Evolutionary conservation across 2,888 invertebrate species (phyloP).

Genomic region (Lycophotia porphyrea): DNA sequence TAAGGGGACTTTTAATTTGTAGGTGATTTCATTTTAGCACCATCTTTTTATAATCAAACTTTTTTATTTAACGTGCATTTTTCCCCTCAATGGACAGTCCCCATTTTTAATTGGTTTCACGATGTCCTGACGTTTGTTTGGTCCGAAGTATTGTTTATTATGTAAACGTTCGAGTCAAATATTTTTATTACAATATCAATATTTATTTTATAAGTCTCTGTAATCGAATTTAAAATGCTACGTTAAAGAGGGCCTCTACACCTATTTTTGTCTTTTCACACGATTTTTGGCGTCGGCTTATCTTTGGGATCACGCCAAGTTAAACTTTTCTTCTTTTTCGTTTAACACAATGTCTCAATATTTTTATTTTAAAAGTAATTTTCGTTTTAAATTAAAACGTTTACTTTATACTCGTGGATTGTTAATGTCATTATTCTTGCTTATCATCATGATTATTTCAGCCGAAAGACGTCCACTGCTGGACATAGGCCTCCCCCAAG

Average conservation of each 20-base stretch:
- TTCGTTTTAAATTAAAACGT: slow-evolving; percentile 24
- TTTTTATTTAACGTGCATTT: slow-evolving; percentile 34
- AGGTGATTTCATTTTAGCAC: background rate
- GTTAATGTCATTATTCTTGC: background rate
- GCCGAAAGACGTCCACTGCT: too few species aligned
- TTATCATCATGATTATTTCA: too few species aligned
- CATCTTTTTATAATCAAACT: slow-evolving; percentile 14
- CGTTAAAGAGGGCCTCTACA: background rate
- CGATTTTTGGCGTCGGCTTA: slow-evolving; percentile 14
- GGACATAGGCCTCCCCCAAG: too few species aligned
- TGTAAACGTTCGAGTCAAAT: background rate
- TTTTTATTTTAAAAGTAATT: slow-evolving; percentile 10
- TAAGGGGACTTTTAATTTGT: background rate
- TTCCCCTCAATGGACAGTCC: background rate
- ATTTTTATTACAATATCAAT: background rate
- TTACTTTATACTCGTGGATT: background rate
- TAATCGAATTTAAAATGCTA: slow-evolving; percentile 1
- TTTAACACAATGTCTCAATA: slow-evolving; percentile 9
- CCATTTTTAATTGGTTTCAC: slow-evolving; percentile 38
- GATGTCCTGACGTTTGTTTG: slow-evolving; percentile 37
- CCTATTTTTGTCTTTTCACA: background rate
- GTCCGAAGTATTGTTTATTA: slow-evolving; percentile 6
- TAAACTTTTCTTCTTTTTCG: slow-evolving; percentile 27
- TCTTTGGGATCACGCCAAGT: slow-evolving; percentile 40
- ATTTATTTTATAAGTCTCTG: background rate